phyloP scores from a whole-genome alignment of 2,113 vertebrate species.

The Sturnira hondurensis region DNA sequence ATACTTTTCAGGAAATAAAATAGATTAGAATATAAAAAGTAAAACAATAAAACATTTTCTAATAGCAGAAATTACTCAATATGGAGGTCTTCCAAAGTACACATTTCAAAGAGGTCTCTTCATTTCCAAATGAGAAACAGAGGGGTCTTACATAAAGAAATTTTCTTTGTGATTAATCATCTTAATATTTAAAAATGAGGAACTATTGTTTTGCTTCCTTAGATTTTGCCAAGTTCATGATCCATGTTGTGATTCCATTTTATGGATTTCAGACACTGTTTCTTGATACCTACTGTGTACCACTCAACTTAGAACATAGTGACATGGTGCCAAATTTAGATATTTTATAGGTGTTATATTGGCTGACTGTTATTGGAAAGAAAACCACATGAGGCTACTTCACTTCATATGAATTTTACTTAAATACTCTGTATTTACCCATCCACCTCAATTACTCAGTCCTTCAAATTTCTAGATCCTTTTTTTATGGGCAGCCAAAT shows the following conservation, averaged over 20 bases:
- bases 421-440: not conserved
- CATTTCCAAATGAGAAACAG: not conserved
- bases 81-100: not conserved
- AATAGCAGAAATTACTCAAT: not conserved
- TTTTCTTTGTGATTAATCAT: not conserved
- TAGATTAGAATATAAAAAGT: not conserved
- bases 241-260: not conserved
- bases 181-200: not conserved
- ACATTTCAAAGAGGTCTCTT: not conserved
- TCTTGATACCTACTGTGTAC: not conserved
- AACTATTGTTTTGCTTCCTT: not conserved
- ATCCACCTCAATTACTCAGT: not conserved
- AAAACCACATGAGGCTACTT: not conserved
- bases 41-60: not conserved
- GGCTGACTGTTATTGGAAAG: not conserved
- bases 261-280: not conserved
- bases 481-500: not conserved
- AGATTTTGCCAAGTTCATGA: not conserved
- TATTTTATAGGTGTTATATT: not conserved
- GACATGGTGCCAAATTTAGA: not conserved
- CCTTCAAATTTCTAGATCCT: not conserved
- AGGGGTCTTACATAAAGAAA: not conserved
- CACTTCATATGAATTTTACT: not conserved
- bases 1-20: not conserved
- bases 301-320: not conserved